Conservation (phyloP, 2,888 invertebrate genomes). For the Callyntrura guangdongensis region DNA sequence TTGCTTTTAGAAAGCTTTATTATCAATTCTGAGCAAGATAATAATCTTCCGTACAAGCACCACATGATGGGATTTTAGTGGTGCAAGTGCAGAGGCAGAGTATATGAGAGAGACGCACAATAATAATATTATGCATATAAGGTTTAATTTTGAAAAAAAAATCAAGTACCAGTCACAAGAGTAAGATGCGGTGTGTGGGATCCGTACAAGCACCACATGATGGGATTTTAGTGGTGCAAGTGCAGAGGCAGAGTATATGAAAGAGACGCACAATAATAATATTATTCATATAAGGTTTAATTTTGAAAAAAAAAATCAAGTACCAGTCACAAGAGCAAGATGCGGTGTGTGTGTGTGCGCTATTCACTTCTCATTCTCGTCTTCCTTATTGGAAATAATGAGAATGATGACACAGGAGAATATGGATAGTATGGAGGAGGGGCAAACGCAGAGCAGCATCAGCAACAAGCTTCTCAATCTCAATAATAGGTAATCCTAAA, state of each 20-base stretch:
- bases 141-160: constrained; percentile 38
- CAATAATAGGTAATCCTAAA: not conserved
- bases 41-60: not conserved
- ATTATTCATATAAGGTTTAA: constrained; percentile 42
- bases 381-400: constrained; percentile 67
- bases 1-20: constrained; percentile 34
- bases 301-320: constrained; percentile 45
- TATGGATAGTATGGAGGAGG: constrained; percentile 20
- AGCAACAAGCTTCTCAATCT: constrained; percentile 27
- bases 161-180: constrained; percentile 50
- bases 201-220: not conserved
- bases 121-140: constrained; percentile 35
- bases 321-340: constrained; percentile 42
- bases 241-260: not conserved
- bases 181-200: not conserved
- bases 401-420: constrained; percentile 66
- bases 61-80: not conserved
- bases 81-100: not conserved
- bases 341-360: not conserved
- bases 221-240: not conserved
- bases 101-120: too few species aligned
- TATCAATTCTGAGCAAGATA: not conserved
- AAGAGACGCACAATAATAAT: not conserved
- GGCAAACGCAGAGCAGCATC: not conserved
- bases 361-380: constrained; percentile 24